Percentiles rank a stretch among this genome's conserved stretches.
These are phyloP conservation scores for Escarpia spicata DNA, from an alignment of 2,888 invertebrate species.

Conservation along the genomic window DNA sequence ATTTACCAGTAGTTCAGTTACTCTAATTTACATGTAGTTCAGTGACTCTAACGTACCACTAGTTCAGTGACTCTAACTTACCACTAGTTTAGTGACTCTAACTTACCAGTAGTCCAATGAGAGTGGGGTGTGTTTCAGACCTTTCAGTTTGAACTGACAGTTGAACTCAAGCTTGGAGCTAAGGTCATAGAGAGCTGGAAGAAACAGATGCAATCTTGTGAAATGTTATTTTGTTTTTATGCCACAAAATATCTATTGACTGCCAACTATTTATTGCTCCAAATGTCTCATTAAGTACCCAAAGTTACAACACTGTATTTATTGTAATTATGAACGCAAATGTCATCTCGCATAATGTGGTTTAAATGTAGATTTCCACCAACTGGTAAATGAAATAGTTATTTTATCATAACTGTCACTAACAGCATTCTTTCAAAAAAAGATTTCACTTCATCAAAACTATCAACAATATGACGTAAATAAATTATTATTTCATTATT, in stretches of 20 bases:
- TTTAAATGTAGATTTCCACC: background rate
- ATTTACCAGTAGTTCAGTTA: background rate
- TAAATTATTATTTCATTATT: background rate
- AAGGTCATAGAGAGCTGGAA: conserved; percentile 64
- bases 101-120: conserved; percentile 64
- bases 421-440: background rate
- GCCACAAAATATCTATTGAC: background rate
- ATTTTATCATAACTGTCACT: background rate
- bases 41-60: background rate
- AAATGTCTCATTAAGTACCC: background rate
- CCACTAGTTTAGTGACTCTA: background rate
- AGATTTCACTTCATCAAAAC: background rate
- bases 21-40: background rate
- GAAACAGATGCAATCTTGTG: conserved; percentile 14
- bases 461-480: background rate
- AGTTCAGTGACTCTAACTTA: background rate
- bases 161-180: conserved; percentile 64
- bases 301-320: background rate
- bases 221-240: background rate
- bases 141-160: conserved; percentile 64
- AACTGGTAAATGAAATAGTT: background rate
- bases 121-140: conserved; percentile 58
- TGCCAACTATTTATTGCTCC: background rate
- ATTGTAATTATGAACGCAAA: background rate
- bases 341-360: background rate